phyloP scores from a whole-genome alignment of 2,797 vertebrate species.

The Echiichthys vipera region DNA sequence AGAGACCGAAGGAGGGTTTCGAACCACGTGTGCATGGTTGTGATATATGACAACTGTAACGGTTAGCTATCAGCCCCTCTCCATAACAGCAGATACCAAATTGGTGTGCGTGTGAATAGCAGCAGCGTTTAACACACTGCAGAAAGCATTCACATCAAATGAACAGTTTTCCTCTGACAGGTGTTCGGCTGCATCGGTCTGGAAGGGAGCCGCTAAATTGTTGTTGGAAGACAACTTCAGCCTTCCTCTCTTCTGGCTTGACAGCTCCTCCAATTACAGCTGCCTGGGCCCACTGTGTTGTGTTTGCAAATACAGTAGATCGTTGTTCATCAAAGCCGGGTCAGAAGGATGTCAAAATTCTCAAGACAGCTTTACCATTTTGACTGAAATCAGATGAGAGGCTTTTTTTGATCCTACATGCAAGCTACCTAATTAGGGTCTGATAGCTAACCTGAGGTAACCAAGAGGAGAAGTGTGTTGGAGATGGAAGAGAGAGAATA shows the following conservation, averaged over 20 bases:
- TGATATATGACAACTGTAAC: background rate
- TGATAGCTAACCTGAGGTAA: conserved; percentile 24
- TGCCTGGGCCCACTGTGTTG: conserved; percentile 27
- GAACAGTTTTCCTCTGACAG: conserved; percentile 64
- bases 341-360: conserved; percentile 34
- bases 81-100: conserved; percentile 15
- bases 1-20: background rate
- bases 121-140: conserved; percentile 50
- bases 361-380: background rate
- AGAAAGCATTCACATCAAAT: conserved; percentile 47
- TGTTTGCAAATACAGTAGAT: conserved; percentile 58
- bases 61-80: background rate
- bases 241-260: conserved; percentile 48
- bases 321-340: conserved; percentile 54
- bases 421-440: conserved; percentile 37
- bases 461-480: conserved; percentile 6
- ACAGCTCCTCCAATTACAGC: conserved; percentile 72
- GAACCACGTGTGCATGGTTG: background rate
- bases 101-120: conserved; percentile 27
- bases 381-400: conserved; percentile 30
- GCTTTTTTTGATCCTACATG: conserved; percentile 13
- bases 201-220: conserved; percentile 46
- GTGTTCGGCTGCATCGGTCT: conserved; percentile 58
- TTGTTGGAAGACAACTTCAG: conserved; percentile 62
- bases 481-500: background rate